A percentile compares a stretch with the other conserved stretches of the same genome.
Conservation (phyloP, 2,113 vertebrate genomes). For the Hippocampus zosterae region DNA sequence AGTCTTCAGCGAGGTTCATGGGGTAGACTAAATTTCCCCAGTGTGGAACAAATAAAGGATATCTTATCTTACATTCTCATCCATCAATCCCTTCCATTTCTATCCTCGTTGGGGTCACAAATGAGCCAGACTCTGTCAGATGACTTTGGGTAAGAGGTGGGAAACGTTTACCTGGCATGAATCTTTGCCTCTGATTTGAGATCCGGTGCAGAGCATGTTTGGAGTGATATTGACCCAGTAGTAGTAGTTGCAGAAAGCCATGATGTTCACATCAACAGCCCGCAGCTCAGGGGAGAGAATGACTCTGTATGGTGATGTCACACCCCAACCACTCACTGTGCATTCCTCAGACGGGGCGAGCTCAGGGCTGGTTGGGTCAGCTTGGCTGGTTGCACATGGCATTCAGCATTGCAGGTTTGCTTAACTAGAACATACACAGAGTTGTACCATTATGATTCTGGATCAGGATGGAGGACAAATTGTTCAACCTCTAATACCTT, state of each 20-base stretch:
- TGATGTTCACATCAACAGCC: conserved; percentile 60
- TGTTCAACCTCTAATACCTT: conserved; percentile 44
- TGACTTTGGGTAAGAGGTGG: too few species aligned
- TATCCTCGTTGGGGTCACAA: too few species aligned
- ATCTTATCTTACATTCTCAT: too few species aligned
- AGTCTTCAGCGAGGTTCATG: too few species aligned
- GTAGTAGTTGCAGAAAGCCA: conserved; percentile 57
- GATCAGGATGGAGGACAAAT: not conserved
- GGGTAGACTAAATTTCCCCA: too few species aligned
- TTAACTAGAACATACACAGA: conserved; percentile 53
- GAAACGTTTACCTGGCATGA: conserved; percentile 70
- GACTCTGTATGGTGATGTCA: conserved; percentile 55
- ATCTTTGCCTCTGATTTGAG: conserved; percentile 66
- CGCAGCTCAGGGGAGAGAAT: conserved; percentile 63
- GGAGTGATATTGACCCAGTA: conserved; percentile 56
- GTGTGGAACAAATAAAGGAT: too few species aligned
- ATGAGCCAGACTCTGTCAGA: too few species aligned
- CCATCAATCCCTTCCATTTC: too few species aligned
- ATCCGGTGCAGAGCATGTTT: conserved; percentile 75
- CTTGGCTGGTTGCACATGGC: conserved; percentile 45
- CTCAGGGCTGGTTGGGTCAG: conserved; percentile 15
- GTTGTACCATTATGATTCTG: not conserved
- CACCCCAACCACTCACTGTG: conserved; percentile 74
- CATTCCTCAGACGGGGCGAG: conserved; percentile 2
- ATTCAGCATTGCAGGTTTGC: conserved; percentile 55